These are phyloP conservation scores for Phyllotis vaccarum DNA, from an alignment of 2,797 vertebrate species.

Conservation along the genomic window DNA sequence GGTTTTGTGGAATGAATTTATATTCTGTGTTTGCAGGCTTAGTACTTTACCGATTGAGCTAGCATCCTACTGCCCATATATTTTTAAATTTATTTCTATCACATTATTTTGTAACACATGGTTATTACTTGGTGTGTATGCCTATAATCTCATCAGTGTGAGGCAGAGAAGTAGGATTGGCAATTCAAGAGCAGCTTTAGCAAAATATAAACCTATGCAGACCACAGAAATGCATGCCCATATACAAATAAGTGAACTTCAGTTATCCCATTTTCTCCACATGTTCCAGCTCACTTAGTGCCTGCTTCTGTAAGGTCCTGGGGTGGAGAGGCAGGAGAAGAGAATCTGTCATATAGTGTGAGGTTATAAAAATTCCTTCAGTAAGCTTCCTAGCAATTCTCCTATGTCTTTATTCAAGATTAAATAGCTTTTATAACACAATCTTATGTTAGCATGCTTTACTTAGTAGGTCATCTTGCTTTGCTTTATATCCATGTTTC, in stretches of 20 bases:
- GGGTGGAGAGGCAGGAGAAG: background rate
- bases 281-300: background rate
- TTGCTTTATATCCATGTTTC: background rate
- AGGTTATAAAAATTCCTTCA: background rate
- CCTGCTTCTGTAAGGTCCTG: background rate
- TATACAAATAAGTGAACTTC: background rate
- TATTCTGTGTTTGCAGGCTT: background rate
- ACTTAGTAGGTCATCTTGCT: background rate
- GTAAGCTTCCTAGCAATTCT: background rate
- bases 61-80: background rate
- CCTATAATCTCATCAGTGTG: background rate
- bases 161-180: background rate
- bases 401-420: background rate
- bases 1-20: background rate
- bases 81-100: background rate
- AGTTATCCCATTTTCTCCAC: background rate
- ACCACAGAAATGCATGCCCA: background rate
- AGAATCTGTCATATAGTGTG: background rate
- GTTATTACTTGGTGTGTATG: background rate
- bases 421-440: background rate
- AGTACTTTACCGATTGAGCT: background rate
- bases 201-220: background rate
- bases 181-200: background rate
- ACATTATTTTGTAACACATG: background rate
- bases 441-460: background rate